Percentiles rank a stretch among this genome's conserved stretches.
Conservation (phyloP, 2,797 vertebrate genomes). For the Chelon auratus region DNA sequence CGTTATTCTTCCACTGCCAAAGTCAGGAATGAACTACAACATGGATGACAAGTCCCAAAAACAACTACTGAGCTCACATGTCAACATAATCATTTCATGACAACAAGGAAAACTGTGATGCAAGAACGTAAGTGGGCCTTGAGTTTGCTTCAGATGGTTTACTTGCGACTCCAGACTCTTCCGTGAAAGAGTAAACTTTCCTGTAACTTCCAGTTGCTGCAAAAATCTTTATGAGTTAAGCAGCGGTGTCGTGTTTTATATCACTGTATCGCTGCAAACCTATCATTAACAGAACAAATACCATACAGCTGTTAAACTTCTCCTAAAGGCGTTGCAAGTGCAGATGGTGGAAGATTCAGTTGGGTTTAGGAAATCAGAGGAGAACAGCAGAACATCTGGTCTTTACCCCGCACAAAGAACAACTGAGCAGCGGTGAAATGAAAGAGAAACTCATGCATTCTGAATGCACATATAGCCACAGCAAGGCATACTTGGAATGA, state of each 20-base stretch:
- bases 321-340: conserved; percentile 68
- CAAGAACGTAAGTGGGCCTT: not conserved
- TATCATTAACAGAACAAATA: conserved; percentile 78
- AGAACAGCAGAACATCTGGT: conserved; percentile 86
- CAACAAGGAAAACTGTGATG: conserved; percentile 16
- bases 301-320: conserved; percentile 72
- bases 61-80: conserved; percentile 5
- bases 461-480: conserved; percentile 80
- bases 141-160: not conserved
- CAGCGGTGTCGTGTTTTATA: conserved; percentile 69
- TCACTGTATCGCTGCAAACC: conserved; percentile 59
- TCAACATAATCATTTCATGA: conserved; percentile 21
- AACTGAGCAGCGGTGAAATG: conserved; percentile 72
- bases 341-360: conserved; percentile 81
- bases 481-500: conserved; percentile 78
- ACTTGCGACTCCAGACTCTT: conserved; percentile 22
- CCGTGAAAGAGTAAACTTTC: conserved; percentile 26
- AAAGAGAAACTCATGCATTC: conserved; percentile 80
- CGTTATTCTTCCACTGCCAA: not conserved
- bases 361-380: conserved; percentile 76
- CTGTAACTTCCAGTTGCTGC: conserved; percentile 26
- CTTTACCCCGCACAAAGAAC: conserved; percentile 79
- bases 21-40: conserved; percentile 14
- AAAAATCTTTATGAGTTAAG: conserved; percentile 37
- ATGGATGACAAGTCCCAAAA: conserved; percentile 17